These are phyloP conservation scores for Oryzias javanicus DNA, from an alignment of 2,113 vertebrate species.

Conservation along the genomic window DNA sequence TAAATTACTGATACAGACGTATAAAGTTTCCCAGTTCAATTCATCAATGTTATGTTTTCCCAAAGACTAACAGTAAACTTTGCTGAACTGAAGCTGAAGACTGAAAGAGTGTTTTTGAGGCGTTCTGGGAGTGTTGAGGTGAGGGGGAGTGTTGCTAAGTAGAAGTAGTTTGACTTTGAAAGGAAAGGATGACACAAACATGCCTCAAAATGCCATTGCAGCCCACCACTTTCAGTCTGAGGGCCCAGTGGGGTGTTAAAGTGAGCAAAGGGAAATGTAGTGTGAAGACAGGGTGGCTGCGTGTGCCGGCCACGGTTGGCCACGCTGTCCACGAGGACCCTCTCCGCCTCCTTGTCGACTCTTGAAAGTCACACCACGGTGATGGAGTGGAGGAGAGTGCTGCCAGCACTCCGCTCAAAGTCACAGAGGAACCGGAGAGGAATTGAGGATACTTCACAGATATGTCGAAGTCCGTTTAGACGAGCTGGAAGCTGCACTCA, in stretches of 20 bases:
- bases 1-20: too few relatives aligned
- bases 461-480: constrained; percentile 41
- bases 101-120: constrained; percentile 21
- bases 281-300: constrained; percentile 78
- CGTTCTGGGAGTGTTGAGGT: background rate
- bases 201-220: constrained; percentile 87
- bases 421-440: constrained; percentile 23
- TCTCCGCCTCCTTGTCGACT: constrained; percentile 23
- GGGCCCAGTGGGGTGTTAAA: constrained; percentile 82
- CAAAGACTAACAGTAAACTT: too few relatives aligned
- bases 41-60: too few relatives aligned
- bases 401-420: constrained; percentile 33
- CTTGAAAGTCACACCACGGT: constrained; percentile 64
- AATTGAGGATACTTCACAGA: constrained; percentile 37
- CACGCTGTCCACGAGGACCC: constrained; percentile 42
- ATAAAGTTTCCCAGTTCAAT: too few relatives aligned
- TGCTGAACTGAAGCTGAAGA: too few relatives aligned
- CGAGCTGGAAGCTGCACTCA: constrained; percentile 15
- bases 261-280: constrained; percentile 81
- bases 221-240: constrained; percentile 47
- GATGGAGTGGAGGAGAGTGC: constrained; percentile 14
- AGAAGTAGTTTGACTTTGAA: constrained; percentile 77
- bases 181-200: constrained; percentile 83
- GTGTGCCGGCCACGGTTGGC: constrained; percentile 75
- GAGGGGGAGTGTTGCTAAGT: constrained; percentile 49